Evolutionary conservation across 2,797 vertebrate genomes (phyloP).

Genomic region (Alosa sapidissima): DNA sequence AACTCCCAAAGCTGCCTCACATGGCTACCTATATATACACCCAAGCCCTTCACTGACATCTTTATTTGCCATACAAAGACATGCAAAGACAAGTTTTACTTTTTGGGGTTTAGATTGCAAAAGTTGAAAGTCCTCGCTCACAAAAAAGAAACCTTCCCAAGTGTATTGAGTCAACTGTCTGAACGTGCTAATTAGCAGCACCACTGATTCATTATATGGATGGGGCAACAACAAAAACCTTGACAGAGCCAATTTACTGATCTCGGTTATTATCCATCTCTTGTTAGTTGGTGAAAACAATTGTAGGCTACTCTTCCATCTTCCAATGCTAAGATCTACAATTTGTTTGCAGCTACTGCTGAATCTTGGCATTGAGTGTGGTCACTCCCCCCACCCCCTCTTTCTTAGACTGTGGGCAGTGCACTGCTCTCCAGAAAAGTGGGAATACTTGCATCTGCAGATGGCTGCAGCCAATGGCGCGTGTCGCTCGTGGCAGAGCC

Average conservation of each 20-base stretch:
- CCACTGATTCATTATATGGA: background rate
- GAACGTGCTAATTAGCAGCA: background rate
- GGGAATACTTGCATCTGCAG: slow-evolving; percentile 3
- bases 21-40: slow-evolving; percentile 20
- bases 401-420: background rate
- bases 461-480: slow-evolving; percentile 19
- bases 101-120: background rate
- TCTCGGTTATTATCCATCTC: slow-evolving; percentile 1
- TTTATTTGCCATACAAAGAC: slow-evolving; percentile 13
- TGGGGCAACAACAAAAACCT: background rate
- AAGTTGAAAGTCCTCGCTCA: slow-evolving; percentile 14
- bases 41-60: slow-evolving; percentile 1
- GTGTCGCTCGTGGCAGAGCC: background rate
- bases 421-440: background rate
- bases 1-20: slow-evolving; percentile 5
- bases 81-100: background rate
- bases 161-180: background rate
- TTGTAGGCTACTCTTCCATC: background rate
- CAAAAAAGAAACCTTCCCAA: background rate
- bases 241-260: slow-evolving; percentile 17
- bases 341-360: background rate
- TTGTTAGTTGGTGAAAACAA: background rate
- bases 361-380: background rate
- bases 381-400: background rate
- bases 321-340: background rate